phyloP scores from a whole-genome alignment of 2,888 invertebrate species.

The Ichneumoninae sp. region DNA sequence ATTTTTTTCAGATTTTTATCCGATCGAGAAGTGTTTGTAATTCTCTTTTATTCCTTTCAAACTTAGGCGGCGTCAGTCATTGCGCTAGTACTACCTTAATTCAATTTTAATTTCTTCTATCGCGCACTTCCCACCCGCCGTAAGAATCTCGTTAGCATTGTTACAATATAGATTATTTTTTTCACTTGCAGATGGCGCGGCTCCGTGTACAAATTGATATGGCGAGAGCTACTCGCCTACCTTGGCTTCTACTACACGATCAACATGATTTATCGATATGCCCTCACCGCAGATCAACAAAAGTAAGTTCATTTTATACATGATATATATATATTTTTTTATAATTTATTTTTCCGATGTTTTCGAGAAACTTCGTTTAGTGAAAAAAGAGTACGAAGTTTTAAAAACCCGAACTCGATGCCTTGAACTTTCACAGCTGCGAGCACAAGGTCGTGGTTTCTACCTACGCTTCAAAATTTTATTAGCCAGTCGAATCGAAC shows the following conservation, averaged over 20 bases:
- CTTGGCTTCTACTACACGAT: constrained; percentile 94
- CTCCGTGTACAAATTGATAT: constrained; percentile 97
- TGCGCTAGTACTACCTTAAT: background rate
- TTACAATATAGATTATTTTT: constrained; percentile 14
- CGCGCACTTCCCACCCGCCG: background rate
- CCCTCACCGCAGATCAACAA: constrained; percentile 91
- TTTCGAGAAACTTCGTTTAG: background rate
- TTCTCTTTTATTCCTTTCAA: too few species aligned
- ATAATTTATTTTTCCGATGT: background rate
- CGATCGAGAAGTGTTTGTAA: too few species aligned
- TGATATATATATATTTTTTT: background rate
- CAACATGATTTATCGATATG: constrained; percentile 94
- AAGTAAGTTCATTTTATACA: constrained; percentile 86
- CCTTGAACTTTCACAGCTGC: constrained; percentile 42
- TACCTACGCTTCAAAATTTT: constrained; percentile 44
- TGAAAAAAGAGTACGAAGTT: constrained; percentile 10
- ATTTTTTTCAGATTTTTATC: too few species aligned
- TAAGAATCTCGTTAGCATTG: background rate
- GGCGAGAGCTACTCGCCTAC: constrained; percentile 96
- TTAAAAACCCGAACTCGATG: background rate
- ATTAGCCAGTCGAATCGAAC: constrained; percentile 35
- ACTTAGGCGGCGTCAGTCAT: too few species aligned
- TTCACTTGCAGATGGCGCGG: constrained; percentile 93
- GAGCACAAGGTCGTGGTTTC: constrained; percentile 12
- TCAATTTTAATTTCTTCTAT: background rate